These are phyloP conservation scores for Drosophila mercatorum DNA, from an alignment of 2,888 invertebrate species.

Conservation along the genomic window DNA sequence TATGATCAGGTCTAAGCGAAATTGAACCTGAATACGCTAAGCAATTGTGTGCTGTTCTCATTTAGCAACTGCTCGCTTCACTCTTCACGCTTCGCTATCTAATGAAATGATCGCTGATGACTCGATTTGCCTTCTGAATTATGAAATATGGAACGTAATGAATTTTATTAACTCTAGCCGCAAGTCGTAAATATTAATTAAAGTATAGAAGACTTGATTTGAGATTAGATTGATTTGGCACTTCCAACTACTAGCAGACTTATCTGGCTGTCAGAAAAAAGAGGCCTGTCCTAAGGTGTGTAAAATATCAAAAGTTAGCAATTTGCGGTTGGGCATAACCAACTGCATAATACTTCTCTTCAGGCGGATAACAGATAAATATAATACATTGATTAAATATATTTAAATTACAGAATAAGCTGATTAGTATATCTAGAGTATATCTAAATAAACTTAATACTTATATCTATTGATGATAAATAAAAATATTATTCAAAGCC, in stretches of 20 bases:
- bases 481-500: too few relatives aligned
- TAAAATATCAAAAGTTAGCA: neutral
- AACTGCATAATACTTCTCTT: neutral
- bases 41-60: constrained; percentile 51
- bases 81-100: too few relatives aligned
- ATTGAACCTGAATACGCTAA: constrained; percentile 49
- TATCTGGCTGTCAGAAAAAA: neutral
- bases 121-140: neutral
- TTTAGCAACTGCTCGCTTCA: constrained; percentile 50
- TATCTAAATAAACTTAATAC: too few relatives aligned
- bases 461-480: too few relatives aligned
- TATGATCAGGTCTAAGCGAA: constrained; percentile 41
- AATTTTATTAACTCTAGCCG: neutral
- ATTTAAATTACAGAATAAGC: too few relatives aligned
- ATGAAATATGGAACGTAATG: constrained; percentile 15
- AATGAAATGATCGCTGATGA: neutral
- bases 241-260: neutral
- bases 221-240: neutral
- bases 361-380: neutral
- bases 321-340: neutral
- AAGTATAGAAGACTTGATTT: neutral
- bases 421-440: too few relatives aligned
- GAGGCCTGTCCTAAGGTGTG: neutral
- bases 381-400: too few relatives aligned
- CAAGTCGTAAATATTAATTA: neutral